Base-by-base conservation (phyloP, 2,888 invertebrate species). In the Plebejus anna region DNA sequence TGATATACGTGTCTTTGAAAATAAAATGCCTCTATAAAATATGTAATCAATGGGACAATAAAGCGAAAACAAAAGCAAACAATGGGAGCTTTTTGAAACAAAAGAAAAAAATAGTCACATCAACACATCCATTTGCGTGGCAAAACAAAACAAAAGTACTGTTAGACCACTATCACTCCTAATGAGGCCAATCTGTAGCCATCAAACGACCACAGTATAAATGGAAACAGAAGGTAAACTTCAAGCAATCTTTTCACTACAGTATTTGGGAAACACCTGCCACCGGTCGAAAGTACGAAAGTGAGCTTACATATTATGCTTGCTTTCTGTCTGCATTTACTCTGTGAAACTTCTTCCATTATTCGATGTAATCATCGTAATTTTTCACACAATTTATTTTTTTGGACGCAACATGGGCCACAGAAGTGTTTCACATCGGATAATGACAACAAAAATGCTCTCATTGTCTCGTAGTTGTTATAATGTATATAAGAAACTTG, bases 361-460 rank as follows among this genome's bases (percentile, higher is more conserved):
- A 93, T 92, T 92, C 91, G 86, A 89, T 86, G 90, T 92, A 93
- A 94, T 92, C 92, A 92, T 92, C 88, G 91, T 92, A 91, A 93
- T 93, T 93, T 93, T 94, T 93, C 92, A 93, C 94, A 92, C 92
- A 92, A 91, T 93, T 90, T 91, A 88, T 91, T 93, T 91, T 89
- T 90, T 90, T 88, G 85, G 86, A 84, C 87, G 86, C 84, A 87
- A 88, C 87, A 86, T 84, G 73, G 82, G 83, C 83, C 84, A 86
- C 84, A 83, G 83, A 85, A 88, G 87, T 88, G 88, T 89, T 90
- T 87, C 88, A 88, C 88, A 89, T 90, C 90, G 86, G 87, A 90
- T 93, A 93, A 93, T 93, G 91, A 91, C 86, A 88, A 90, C 89
- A 92, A 92, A 92, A 93, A 91, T 86, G 82, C 84, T 83, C 86